Evolutionary conservation across 1,140 invertebrate genomes (phyloP).

Genomic region (Doryteuthis pealeii): DNA sequence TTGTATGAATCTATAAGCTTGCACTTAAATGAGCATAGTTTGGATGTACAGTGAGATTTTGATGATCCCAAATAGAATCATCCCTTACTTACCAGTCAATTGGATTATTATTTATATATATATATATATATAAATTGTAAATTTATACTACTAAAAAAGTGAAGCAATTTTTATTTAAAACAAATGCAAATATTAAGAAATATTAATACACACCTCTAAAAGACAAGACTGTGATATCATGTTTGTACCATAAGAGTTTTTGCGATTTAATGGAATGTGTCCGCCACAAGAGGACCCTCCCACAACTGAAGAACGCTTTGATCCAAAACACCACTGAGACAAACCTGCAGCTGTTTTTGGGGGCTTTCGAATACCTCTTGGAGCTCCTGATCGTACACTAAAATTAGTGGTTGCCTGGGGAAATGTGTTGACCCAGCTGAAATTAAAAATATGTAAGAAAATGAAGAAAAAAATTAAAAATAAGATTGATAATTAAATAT

Average conservation of each 20-base stretch:
- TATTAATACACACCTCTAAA: conserved; percentile 32
- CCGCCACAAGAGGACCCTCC: conserved; percentile 22
- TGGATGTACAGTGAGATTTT: no score
- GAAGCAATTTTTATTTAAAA: not conserved
- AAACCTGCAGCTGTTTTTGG: conserved; percentile 18
- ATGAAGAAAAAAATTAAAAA: not conserved
- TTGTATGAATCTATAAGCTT: no score
- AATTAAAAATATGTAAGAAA: conserved; percentile 8
- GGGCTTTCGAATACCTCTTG: conserved; percentile 15
- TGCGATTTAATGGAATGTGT: conserved; percentile 34
- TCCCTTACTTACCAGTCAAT: no score
- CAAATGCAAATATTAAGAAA: not conserved
- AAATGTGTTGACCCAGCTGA: conserved; percentile 39
- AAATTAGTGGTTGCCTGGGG: conserved; percentile 21
- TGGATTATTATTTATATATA: no score
- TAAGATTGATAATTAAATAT: not conserved
- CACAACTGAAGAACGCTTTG: conserved; percentile 38
- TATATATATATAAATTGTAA: no score
- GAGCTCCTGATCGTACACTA: conserved; percentile 18
- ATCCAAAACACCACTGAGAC: conserved; percentile 41
- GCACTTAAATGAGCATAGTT: not conserved
- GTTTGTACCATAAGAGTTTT: conserved; percentile 39
- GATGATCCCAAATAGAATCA: no score
- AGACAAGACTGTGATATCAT: conserved; percentile 10
- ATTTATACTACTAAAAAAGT: not conserved